Evolutionary conservation across 2,888 invertebrate species (phyloP), one percentile per base, ranked within the genome.

Genomic region (Philopedon plagiatum): DNA sequence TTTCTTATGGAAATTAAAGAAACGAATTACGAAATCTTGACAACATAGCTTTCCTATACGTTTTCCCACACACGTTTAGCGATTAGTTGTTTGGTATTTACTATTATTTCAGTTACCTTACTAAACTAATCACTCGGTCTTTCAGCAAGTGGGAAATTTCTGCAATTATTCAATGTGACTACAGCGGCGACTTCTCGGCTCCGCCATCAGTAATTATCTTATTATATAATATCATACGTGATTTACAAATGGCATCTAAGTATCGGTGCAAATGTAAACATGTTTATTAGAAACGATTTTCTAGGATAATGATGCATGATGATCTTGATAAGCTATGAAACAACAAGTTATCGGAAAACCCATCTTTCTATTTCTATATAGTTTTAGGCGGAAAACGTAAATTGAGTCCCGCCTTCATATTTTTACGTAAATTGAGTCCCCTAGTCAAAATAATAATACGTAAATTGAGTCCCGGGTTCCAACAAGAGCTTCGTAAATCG

Each of bases 91-190:
- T 7, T 4, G 29, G 18, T 18, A 29, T 18, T 15, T 21, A 46
- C 19, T 46, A 46, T 54, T 54, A 51, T 51, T 23, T 51, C 51
- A 26, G 51, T 29, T 15, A 51, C 29, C 29, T 54, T 54, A 54
- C 51, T 54, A 54, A 54, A 54, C 51, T 54, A 54, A 54, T 29
- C 15, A 8, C 51, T 13, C 23, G 11, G 29, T 54, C 51, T 29
- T 54, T 54, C 32, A 5, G 51, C 15, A 7, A 54, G 29, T 18
- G n/a, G 29, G 29, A n/a, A 26, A 54, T 29, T 54, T 54, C 15
- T 32, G 29, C 29, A 29, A 49, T 26, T 49, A 54, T 54, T 13
- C 29, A 54, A 46, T 21, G 51, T 29, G 49, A 54, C 51, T 32
- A 18, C 29, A 29, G 51, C 29, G 51, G 29, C 51, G 51, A 29